phyloP scores from a whole-genome alignment of 1,140 invertebrate genomes.

The Zelostemma sp. region DNA sequence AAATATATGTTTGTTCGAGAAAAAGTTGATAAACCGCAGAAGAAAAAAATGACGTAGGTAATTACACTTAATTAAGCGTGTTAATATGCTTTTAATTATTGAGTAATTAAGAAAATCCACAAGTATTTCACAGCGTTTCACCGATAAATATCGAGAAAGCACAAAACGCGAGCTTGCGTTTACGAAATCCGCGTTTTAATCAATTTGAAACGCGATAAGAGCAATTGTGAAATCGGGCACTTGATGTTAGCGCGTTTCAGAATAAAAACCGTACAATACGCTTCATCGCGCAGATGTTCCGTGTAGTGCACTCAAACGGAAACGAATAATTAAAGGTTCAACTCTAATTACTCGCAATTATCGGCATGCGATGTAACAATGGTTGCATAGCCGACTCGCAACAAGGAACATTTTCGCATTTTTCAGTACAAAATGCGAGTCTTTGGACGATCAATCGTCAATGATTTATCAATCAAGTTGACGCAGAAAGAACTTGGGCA shows the following conservation, averaged over 20 bases:
- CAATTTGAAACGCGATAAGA: neutral
- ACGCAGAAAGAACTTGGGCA: no score
- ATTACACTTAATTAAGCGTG: no score
- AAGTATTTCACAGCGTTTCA: neutral
- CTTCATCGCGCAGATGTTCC: neutral
- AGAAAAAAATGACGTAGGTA: no score
- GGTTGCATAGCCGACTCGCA: no score
- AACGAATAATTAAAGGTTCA: slow-evolving; percentile 5
- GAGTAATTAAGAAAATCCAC: neutral
- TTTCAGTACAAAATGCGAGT: no score
- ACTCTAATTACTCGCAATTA: slow-evolving; percentile 10
- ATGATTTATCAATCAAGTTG: no score
- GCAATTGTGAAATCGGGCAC: neutral
- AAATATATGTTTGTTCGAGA: no score
- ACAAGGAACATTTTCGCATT: no score
- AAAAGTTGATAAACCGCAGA: no score
- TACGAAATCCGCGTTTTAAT: neutral
- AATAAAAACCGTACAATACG: neutral
- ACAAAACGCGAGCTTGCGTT: neutral
- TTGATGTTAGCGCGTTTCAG: no score
- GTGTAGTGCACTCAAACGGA: neutral
- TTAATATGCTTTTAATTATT: neutral
- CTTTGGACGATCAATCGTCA: no score
- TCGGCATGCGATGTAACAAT: neutral
- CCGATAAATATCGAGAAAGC: neutral